A percentile compares a stretch with the other conserved stretches of the same genome.
Conservation (phyloP, 2,888 invertebrate species). For the Stenodema calcarata region DNA sequence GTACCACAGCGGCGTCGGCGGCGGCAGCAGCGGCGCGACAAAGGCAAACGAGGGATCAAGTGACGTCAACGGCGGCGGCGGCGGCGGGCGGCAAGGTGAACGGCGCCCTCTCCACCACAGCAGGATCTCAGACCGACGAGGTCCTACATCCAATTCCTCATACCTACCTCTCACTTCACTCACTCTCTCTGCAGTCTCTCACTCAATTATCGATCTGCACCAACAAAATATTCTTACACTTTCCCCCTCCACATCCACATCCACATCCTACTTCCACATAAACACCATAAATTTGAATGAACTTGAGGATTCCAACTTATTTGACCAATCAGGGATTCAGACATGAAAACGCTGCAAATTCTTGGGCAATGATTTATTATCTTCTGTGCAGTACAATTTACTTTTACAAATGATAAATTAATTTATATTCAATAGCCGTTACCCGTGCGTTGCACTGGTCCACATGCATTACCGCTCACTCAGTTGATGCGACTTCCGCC, state of each 20-base stretch:
- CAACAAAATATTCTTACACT: not conserved
- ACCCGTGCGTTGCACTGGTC: too few species aligned
- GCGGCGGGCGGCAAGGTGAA: slow-evolving; percentile 58
- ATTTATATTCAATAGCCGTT: too few species aligned
- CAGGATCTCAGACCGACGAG: slow-evolving; percentile 59
- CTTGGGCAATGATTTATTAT: too few species aligned
- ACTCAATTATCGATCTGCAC: not conserved
- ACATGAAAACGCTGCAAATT: too few species aligned
- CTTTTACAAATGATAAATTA: too few species aligned
- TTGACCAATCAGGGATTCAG: too few species aligned
- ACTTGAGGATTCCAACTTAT: too few species aligned
- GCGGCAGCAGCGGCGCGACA: slow-evolving; percentile 52
- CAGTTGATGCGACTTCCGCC: too few species aligned
- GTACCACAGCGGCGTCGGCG: slow-evolving; percentile 11
- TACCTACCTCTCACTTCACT: slow-evolving; percentile 6
- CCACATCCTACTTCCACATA: not conserved
- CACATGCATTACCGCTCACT: too few species aligned
- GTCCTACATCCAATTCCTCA: slow-evolving; percentile 50
- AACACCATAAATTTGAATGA: not conserved
- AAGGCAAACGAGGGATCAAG: slow-evolving; percentile 57
- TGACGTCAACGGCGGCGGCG: slow-evolving; percentile 59
- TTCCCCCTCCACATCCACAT: not conserved
- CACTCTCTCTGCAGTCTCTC: not conserved
- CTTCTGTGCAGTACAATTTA: too few species aligned
- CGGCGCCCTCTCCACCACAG: slow-evolving; percentile 56